Evolutionary conservation across 2,888 invertebrate genomes (phyloP).

Genomic region (Synanthedon vespiformis): DNA sequence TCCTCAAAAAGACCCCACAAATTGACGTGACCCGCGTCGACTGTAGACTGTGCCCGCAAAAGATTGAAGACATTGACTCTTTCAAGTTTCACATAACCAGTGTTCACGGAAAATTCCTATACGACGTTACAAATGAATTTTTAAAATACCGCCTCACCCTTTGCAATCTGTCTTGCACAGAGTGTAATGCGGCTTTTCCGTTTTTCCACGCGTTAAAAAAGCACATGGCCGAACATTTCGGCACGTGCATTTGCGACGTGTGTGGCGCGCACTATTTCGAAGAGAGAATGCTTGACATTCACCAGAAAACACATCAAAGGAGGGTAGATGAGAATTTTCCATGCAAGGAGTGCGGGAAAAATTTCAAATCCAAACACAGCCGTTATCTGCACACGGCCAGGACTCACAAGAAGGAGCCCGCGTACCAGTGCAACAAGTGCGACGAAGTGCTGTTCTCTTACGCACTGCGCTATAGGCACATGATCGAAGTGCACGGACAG

Average conservation of each 20-base stretch:
- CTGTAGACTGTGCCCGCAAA: slow-evolving; percentile 38
- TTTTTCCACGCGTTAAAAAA: slow-evolving; percentile 50
- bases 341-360: slow-evolving; percentile 61
- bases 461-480: slow-evolving; percentile 40
- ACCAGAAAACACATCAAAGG: slow-evolving; percentile 45
- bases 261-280: slow-evolving; percentile 63
- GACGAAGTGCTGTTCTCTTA: slow-evolving; percentile 49
- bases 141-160: slow-evolving; percentile 35
- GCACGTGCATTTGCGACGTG: slow-evolving; percentile 48
- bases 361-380: slow-evolving; percentile 50
- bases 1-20: slow-evolving; percentile 32
- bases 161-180: slow-evolving; percentile 28
- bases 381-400: slow-evolving; percentile 41
- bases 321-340: slow-evolving; percentile 50
- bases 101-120: slow-evolving; percentile 23
- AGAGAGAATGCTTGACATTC: slow-evolving; percentile 46
- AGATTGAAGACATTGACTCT: slow-evolving; percentile 26
- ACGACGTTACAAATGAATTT: slow-evolving; percentile 30
- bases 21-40: slow-evolving; percentile 42
- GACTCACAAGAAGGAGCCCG: slow-evolving; percentile 48
- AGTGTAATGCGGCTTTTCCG: slow-evolving; percentile 27
- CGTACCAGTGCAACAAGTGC: slow-evolving; percentile 50
- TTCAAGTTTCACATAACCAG: slow-evolving; percentile 34
- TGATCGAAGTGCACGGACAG: slow-evolving; percentile 49
- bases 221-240: slow-evolving; percentile 55